These are phyloP conservation scores for Acestrorhynchus altus DNA, from an alignment of 2,797 vertebrate genomes.

Conservation along the genomic window DNA sequence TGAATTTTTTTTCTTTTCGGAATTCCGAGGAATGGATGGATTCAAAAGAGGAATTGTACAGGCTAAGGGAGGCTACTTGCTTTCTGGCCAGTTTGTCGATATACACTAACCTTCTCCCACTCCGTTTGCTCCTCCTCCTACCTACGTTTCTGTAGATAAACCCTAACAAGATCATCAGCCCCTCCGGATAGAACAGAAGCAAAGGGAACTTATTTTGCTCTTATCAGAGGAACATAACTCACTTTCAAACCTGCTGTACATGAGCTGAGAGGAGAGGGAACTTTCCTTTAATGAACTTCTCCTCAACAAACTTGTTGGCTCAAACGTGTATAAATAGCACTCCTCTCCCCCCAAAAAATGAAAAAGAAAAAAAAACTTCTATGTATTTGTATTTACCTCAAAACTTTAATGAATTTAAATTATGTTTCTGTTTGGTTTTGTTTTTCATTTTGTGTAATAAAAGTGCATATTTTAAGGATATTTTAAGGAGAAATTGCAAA, in stretches of 20 bases:
- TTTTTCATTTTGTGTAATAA: slow-evolving; percentile 79
- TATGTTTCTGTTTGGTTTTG: slow-evolving; percentile 72
- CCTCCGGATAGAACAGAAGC: slow-evolving; percentile 3
- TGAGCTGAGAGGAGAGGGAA: slow-evolving; percentile 70
- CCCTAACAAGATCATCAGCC: slow-evolving; percentile 55
- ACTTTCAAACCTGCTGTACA: slow-evolving; percentile 82
- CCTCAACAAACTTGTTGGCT: slow-evolving; percentile 66
- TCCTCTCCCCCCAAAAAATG: slow-evolving; percentile 50
- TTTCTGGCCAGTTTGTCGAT: slow-evolving; percentile 72
- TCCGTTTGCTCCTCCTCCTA: slow-evolving; percentile 64
- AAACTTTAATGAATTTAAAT: slow-evolving; percentile 84
- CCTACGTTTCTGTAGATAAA: slow-evolving; percentile 62
- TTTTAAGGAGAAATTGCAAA: slow-evolving; percentile 67
- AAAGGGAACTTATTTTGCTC: slow-evolving; percentile 39
- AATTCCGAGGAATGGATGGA: slow-evolving; percentile 23
- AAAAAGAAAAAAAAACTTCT: slow-evolving; percentile 57
- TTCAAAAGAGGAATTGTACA: slow-evolving; percentile 43
- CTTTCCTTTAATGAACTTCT: slow-evolving; percentile 58
- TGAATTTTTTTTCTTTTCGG: slow-evolving; percentile 45
- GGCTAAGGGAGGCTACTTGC: slow-evolving; percentile 61
- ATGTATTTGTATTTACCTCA: slow-evolving; percentile 83
- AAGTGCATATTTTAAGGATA: slow-evolving; percentile 82
- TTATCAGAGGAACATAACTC: slow-evolving; percentile 67
- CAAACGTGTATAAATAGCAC: slow-evolving; percentile 72
- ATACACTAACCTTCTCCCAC: slow-evolving; percentile 63